phyloP scores from a whole-genome alignment of 2,888 invertebrate genomes.

The Amitus sp. region DNA sequence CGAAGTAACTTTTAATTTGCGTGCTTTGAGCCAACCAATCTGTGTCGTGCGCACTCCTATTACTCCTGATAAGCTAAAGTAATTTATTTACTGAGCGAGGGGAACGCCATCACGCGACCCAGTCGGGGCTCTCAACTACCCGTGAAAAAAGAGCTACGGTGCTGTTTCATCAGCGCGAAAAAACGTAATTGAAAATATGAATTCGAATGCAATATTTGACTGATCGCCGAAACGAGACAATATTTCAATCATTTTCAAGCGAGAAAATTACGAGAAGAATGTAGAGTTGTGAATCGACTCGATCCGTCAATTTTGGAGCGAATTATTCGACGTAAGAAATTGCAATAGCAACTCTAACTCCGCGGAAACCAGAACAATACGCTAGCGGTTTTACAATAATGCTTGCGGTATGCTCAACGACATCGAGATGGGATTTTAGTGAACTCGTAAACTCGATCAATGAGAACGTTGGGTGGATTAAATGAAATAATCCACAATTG shows the following conservation, averaged over 20 bases:
- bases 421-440: background rate
- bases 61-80: conserved; percentile 64
- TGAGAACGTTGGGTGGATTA: background rate
- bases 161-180: conserved; percentile 27
- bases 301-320: too few relatives aligned
- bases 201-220: background rate
- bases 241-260: too few relatives aligned
- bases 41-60: conserved; percentile 64
- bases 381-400: background rate
- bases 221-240: too few relatives aligned
- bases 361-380: background rate
- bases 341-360: too few relatives aligned
- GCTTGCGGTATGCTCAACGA: background rate
- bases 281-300: too few relatives aligned
- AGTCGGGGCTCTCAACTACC: conserved; percentile 39
- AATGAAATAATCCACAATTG: too few relatives aligned
- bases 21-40: conserved; percentile 63
- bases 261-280: too few relatives aligned
- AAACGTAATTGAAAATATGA: background rate
- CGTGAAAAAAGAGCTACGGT: conserved; percentile 28
- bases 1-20: conserved; percentile 64
- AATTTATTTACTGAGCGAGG: conserved; percentile 63
- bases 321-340: too few relatives aligned
- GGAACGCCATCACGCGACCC: conserved; percentile 63
- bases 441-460: background rate